A percentile compares a stretch with the other conserved stretches of the same genome.
Conservation (phyloP, 2,797 vertebrate genomes). For the Anguilla marmorata region DNA sequence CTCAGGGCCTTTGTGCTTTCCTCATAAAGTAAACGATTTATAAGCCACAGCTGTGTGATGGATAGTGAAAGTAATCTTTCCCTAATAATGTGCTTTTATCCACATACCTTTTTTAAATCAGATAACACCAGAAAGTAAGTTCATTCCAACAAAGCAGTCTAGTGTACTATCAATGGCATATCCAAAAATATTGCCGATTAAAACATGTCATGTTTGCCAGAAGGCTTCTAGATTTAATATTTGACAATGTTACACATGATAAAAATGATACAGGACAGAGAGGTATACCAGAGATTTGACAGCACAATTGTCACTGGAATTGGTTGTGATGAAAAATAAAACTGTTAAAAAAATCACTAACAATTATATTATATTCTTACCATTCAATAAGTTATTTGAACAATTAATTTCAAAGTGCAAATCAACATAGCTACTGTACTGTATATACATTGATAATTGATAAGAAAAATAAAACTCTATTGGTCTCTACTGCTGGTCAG, state of each 20-base stretch:
- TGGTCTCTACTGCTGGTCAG: slow-evolving; percentile 43
- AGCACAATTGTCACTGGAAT: slow-evolving; percentile 11
- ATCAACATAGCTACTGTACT: slow-evolving; percentile 44
- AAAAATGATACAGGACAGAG: slow-evolving; percentile 13
- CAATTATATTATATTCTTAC: slow-evolving; percentile 30
- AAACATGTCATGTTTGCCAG: slow-evolving; percentile 15
- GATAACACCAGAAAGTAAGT: neutral
- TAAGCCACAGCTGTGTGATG: neutral
- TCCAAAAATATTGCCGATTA: neutral
- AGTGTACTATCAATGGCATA: neutral
- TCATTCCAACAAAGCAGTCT: neutral
- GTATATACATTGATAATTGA: slow-evolving; percentile 40
- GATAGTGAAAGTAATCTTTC: neutral
- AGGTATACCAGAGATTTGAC: slow-evolving; percentile 7
- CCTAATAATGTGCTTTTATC: neutral
- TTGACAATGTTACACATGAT: neutral
- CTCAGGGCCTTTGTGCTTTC: neutral
- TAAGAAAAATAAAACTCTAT: slow-evolving; percentile 58
- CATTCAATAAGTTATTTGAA: slow-evolving; percentile 31
- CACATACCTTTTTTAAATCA: neutral
- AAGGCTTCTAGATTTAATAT: slow-evolving; percentile 17
- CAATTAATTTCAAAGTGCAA: slow-evolving; percentile 53
- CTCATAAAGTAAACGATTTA: neutral
- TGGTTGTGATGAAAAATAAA: slow-evolving; percentile 32
- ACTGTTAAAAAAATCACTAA: slow-evolving; percentile 22